phyloP scores from a whole-genome alignment of 2,113 vertebrate genomes.

The Alces alces region DNA sequence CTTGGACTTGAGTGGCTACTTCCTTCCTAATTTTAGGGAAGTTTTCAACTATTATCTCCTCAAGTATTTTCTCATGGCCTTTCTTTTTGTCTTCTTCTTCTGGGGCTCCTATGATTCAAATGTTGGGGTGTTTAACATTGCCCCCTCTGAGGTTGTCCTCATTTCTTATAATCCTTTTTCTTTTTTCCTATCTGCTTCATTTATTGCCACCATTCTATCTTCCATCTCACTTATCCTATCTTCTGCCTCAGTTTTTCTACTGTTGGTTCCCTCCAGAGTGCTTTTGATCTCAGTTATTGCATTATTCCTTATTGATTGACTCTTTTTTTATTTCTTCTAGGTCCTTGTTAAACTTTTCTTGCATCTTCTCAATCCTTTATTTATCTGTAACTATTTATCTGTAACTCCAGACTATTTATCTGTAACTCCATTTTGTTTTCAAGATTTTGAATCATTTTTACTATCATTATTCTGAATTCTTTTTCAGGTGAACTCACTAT shows the following conservation, averaged over 20 bases:
- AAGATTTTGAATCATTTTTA: not conserved
- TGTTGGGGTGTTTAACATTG: not conserved
- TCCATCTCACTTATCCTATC: not conserved
- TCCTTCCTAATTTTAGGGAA: not conserved
- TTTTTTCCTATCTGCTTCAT: not conserved
- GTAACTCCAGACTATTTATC: no score
- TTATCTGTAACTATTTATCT: no score
- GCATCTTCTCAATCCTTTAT: not conserved
- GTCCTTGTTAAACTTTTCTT: not conserved
- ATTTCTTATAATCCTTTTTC: not conserved
- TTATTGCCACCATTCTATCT: not conserved
- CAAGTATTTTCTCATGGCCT: not conserved
- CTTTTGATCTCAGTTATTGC: not conserved
- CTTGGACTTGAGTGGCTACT: not conserved
- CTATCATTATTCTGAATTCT: not conserved
- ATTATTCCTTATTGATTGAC: not conserved
- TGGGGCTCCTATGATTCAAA: not conserved
- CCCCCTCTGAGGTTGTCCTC: not conserved
- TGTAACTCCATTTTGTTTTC: not conserved
- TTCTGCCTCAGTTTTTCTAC: not conserved
- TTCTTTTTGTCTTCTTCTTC: not conserved
- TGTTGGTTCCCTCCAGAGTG: not conserved
- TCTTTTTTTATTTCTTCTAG: not conserved
- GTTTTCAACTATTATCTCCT: not conserved
- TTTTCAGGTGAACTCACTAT: not conserved